phyloP scores from a whole-genome alignment of 2,888 invertebrate genomes.

The Protophormia terraenovae region DNA sequence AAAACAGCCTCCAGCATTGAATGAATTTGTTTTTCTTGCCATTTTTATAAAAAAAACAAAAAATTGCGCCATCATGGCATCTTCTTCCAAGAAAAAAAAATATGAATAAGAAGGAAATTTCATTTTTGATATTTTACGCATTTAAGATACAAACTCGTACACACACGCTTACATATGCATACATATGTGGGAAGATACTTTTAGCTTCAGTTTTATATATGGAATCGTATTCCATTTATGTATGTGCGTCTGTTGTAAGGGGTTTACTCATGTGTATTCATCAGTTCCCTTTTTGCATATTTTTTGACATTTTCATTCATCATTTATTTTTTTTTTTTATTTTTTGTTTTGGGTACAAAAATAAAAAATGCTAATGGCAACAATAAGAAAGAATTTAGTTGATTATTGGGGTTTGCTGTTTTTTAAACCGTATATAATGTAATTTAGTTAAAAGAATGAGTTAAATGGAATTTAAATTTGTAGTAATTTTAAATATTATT shows the following conservation, averaged over 20 bases:
- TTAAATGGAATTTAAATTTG: too few species aligned
- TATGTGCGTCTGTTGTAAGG: slow-evolving; percentile 31
- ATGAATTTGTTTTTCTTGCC: slow-evolving; percentile 58
- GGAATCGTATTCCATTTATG: not conserved
- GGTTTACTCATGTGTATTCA: slow-evolving; percentile 62
- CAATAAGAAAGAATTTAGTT: slow-evolving; percentile 44
- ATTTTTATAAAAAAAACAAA: slow-evolving; percentile 60
- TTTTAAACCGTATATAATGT: too few species aligned
- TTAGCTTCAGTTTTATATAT: not conserved
- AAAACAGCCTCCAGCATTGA: slow-evolving; percentile 57
- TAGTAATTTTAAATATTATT: too few species aligned
- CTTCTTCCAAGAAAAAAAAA: slow-evolving; percentile 17
- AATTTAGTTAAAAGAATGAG: not conserved
- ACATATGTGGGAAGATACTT: slow-evolving; percentile 25
- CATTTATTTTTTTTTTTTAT: slow-evolving; percentile 64
- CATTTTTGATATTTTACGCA: slow-evolving; percentile 34
- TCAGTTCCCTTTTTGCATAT: slow-evolving; percentile 57
- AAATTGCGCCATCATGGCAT: slow-evolving; percentile 68
- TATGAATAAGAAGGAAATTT: slow-evolving; percentile 11
- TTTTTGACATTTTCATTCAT: slow-evolving; percentile 76
- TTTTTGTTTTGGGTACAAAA: slow-evolving; percentile 69
- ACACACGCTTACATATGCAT: not conserved
- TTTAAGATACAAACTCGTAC: slow-evolving; percentile 2
- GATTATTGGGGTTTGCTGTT: slow-evolving; percentile 58
- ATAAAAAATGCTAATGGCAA: slow-evolving; percentile 57